A percentile compares a stretch with the other conserved stretches of the same genome.
Evolutionary conservation across 2,113 vertebrate genomes (phyloP).

Genomic region (Pholis gunnellus): DNA sequence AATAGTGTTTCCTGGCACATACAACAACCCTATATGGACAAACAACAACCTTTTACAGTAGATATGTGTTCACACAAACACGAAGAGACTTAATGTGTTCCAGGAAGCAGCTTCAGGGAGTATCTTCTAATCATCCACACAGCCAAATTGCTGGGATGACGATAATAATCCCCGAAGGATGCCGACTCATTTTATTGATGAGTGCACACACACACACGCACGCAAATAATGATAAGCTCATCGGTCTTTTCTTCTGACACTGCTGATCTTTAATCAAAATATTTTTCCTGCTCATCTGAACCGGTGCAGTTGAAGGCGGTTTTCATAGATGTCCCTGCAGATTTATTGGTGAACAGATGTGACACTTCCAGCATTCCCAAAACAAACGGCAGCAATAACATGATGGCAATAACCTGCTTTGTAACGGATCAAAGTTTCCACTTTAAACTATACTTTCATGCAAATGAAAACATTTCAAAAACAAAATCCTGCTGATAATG

Average conservation of each 20-base stretch:
- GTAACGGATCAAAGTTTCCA: neutral
- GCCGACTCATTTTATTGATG: constrained; percentile 56
- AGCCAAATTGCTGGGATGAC: constrained; percentile 34
- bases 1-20: constrained; percentile 1
- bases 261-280: constrained; percentile 22
- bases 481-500: too few species aligned
- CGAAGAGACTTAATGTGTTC: constrained; percentile 16
- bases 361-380: neutral
- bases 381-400: constrained; percentile 18
- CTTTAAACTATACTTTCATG: neutral
- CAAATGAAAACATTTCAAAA: neutral
- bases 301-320: neutral
- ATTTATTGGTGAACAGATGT: neutral
- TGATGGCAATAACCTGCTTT: constrained; percentile 2
- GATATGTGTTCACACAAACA: neutral
- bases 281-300: constrained; percentile 19
- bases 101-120: constrained; percentile 48
- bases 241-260: neutral
- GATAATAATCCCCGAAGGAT: constrained; percentile 48
- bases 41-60: constrained; percentile 12
- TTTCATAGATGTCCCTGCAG: neutral
- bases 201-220: constrained; percentile 6
- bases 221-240: neutral
- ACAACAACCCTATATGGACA: constrained; percentile 5
- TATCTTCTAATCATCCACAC: constrained; percentile 51